Base-by-base conservation (phyloP, 2,113 vertebrate species). In the Chaenogobius annularis region DNA sequence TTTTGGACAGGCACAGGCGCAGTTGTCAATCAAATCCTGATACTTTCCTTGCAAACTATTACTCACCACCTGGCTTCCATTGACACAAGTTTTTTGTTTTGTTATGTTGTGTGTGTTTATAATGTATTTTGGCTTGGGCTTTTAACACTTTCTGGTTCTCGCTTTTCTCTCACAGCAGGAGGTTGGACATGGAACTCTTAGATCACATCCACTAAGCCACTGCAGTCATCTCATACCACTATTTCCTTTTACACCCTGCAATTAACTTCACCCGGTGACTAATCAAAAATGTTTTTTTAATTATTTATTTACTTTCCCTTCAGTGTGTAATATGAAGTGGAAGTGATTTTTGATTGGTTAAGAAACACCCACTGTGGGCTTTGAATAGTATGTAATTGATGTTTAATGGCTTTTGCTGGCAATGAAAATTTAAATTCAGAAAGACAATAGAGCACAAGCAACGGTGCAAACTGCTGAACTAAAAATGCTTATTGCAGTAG, bases 221-320 rank as follows among this genome's bases (percentile, higher is more conserved):
- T 40, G 37, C 37, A 40, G 37, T 40, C 44, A 46, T 46, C 48
- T 50, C 17, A 19, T 19, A 50, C 15, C 14, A 80, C 82, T 78
- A 73, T 81, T 88, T 86, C 71, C 84, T 78, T 59, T 82, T 74
- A 86, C 85, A 85, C 86, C 74, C 66, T 77, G 50, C 77, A 83
- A 87, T 91, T 86, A 87, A 84, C 82, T 87, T 85, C 85, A 83
- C 85, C 61, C 75, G 1, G 73, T 77, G 78, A 89, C 77, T 80
- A 80, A 90, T 83, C 84, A 85, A 88, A 82, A 75, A 81, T 77
- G 79, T 59, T 83, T 77, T 80, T 77, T 77, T 5, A 7, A 40
- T 40, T 0, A 82, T 59, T 85, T 73, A 78, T 79, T 83, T 73
- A 78, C 44, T 46, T 40, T 40, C 37, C 2, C 8, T 40, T 40